Evolutionary conservation across 2,888 invertebrate genomes (phyloP).

Genomic region (Drosophila pseudotakahashii): DNA sequence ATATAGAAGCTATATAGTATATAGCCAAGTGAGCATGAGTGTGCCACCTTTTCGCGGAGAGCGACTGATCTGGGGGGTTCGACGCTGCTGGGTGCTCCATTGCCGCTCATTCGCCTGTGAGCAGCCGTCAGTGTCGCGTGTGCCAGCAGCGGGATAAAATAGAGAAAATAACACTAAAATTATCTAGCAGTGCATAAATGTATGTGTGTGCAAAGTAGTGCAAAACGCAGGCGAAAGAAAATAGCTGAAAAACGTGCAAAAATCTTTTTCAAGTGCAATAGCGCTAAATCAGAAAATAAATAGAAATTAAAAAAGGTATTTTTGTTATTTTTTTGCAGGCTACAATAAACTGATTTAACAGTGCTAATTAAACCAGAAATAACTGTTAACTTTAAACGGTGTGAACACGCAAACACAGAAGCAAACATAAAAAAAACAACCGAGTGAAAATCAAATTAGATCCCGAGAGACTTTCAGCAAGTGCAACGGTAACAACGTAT

Average conservation of each 20-base stretch:
- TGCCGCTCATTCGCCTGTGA: constrained; percentile 72
- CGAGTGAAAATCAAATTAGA: constrained; percentile 51
- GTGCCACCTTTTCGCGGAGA: constrained; percentile 11
- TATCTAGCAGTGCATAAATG: constrained; percentile 51
- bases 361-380: constrained; percentile 48
- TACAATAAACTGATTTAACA: constrained; percentile 32
- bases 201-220: constrained; percentile 49
- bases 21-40: constrained; percentile 6
- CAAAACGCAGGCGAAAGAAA: constrained; percentile 29
- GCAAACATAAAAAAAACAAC: constrained; percentile 6
- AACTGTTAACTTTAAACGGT: constrained; percentile 36
- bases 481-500: constrained; percentile 81
- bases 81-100: constrained; percentile 8
- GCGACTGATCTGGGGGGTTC: constrained; percentile 33
- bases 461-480: constrained; percentile 63
- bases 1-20: constrained; percentile 9
- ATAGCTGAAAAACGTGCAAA: constrained; percentile 30
- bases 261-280: constrained; percentile 28
- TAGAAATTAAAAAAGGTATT: constrained; percentile 14
- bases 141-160: constrained; percentile 54
- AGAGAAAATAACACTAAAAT: constrained; percentile 37
- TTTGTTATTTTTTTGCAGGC: constrained; percentile 35
- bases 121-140: constrained; percentile 81
- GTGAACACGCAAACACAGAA: constrained; percentile 27
- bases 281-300: background rate